These are phyloP conservation scores for Halichondria panicea DNA, from an alignment of 37 sponge, comb jelly and placozoan species.

Conservation along the genomic window DNA sequence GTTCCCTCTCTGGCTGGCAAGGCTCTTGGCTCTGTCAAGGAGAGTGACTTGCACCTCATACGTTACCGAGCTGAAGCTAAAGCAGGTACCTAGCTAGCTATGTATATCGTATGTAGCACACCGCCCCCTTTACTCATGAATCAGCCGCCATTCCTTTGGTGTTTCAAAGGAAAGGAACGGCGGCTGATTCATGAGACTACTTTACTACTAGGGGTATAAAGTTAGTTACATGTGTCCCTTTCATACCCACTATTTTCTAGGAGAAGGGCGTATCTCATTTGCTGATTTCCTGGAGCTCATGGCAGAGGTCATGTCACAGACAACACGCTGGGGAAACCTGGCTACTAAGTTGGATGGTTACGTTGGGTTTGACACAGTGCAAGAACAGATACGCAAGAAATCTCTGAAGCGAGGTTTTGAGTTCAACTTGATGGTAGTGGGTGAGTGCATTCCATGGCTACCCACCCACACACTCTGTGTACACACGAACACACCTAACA, in stretches of 20 bases:
- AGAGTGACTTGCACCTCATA: conserved; percentile 68
- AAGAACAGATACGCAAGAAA: conserved; percentile 91
- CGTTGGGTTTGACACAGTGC: conserved; percentile 96
- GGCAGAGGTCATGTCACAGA: conserved; percentile 79
- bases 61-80: conserved; percentile 46
- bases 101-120: neutral
- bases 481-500: neutral
- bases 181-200: neutral
- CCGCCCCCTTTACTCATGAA: neutral
- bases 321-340: conserved; percentile 93
- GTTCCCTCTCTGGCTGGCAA: conserved; percentile 71
- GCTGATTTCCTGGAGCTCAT: conserved; percentile 91
- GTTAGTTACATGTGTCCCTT: neutral
- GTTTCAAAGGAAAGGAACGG: neutral
- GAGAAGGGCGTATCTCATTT: conserved; percentile 64
- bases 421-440: conserved; percentile 97
- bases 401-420: conserved; percentile 91
- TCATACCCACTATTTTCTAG: neutral
- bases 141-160: neutral
- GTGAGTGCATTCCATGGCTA: conserved; percentile 33
- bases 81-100: conserved; percentile 19
- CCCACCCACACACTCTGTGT: neutral
- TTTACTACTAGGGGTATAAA: neutral
- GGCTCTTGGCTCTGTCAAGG: conserved; percentile 68
- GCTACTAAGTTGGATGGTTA: conserved; percentile 88